Evolutionary conservation across 2,113 vertebrate species (phyloP), one percentile per base, ranked within the genome.

Genomic region (Neodon shergylaensis): DNA sequence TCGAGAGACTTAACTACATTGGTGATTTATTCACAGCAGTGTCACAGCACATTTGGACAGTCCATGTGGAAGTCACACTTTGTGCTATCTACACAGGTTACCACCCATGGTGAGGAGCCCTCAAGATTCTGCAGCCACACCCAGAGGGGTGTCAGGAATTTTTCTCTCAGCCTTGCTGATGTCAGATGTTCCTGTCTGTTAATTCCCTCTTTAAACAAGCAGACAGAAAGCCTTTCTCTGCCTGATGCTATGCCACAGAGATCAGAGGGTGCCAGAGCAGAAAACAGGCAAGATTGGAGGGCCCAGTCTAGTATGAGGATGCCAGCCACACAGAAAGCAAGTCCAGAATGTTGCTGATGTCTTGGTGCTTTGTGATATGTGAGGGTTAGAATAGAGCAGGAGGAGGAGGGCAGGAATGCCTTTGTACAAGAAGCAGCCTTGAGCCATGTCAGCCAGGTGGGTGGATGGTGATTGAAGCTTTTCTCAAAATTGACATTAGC

Each of bases 311-410:
- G 22, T 49, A 14, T 1, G 14, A 86, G 92, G 61, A n/a, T 74
- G 7, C 5, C 14, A 5, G 49, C 44, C 39, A 0, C 22, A 1
- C 19, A 73, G 63, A 54, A 81, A 47, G 26, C 26, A 5, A 0
- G 7, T 11, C 8, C 1, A 4, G 1, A 0, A 0, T 24, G 21
- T 31, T 82, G 72, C 68, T 54, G 7, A 7, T 9, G 31, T 49
- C 58, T 76, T 26, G 36, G 26, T 31, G 14, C 39, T 4, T 7
- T 4, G 17, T 1, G 12, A 42, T 14, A 0, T 86, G 42, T 63
- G 86, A 72, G 52, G 7, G 13, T 47, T 44, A 49, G 52, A 16
- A n/a, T 49, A 66, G 26, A 22, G 77, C 28, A 66, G 66, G 90
- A n/a, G n/a, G 14, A 4, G 49, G 17, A 61, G 22, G 33, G 72